Percentiles rank a stretch among this genome's conserved stretches.
phyloP scores from a whole-genome alignment of 1,140 invertebrate genomes.

The Pogonomyrmex barbatus region DNA sequence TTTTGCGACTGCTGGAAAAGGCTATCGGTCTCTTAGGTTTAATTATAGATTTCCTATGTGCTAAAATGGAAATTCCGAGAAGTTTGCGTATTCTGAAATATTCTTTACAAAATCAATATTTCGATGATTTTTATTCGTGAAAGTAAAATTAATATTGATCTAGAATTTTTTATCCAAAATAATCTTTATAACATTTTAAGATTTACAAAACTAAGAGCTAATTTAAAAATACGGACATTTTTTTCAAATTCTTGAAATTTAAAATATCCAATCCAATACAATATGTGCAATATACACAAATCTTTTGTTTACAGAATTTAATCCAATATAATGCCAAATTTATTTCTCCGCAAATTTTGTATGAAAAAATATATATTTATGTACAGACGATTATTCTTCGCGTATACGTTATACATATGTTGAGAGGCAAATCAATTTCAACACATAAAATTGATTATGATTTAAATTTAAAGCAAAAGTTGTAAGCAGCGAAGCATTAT shows the following conservation, averaged over 20 bases:
- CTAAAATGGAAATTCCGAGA: constrained; percentile 2
- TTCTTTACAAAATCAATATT: constrained; percentile 19
- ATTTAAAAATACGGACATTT: not conserved
- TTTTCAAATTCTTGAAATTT: not conserved
- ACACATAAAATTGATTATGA: not conserved
- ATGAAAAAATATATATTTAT: not conserved
- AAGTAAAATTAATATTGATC: not conserved
- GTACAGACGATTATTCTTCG: not conserved
- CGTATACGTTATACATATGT: not conserved
- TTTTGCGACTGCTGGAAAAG: constrained; percentile 13
- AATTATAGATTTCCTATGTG: constrained; percentile 50
- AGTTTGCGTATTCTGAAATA: not conserved
- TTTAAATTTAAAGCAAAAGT: constrained; percentile 16
- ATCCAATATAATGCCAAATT: not conserved
- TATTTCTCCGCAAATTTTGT: not conserved
- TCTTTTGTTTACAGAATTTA: not conserved
- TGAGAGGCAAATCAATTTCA: not conserved
- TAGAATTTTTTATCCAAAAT: not conserved
- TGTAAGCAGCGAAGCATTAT: not conserved
- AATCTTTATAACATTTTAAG: not conserved
- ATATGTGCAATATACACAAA: not conserved
- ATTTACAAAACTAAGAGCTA: not conserved
- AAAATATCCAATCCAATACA: not conserved
- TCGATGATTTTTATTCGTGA: not conserved
- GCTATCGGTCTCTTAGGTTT: constrained; percentile 21